A percentile compares a stretch with the other conserved stretches of the same genome.
phyloP scores from a whole-genome alignment of 2,888 invertebrate genomes.

The Phlogophora meticulosa region DNA sequence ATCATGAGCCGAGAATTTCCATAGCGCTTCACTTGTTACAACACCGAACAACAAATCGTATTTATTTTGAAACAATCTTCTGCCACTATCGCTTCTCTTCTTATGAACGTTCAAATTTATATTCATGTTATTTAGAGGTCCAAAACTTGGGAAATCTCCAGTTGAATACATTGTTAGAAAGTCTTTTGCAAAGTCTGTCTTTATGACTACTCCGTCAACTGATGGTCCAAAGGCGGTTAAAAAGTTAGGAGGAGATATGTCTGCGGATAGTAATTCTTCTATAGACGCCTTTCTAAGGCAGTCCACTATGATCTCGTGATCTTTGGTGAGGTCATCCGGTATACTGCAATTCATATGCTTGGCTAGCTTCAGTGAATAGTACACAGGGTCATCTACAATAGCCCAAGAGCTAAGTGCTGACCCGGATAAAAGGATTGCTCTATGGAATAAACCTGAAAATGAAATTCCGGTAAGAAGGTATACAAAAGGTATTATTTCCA shows the following conservation, averaged over 20 bases:
- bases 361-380: conserved; percentile 95
- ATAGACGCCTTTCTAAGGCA: conserved; percentile 95
- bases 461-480: conserved; percentile 33
- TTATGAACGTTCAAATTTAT: conserved; percentile 89
- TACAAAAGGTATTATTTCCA: conserved; percentile 44
- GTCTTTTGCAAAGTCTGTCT: conserved; percentile 96
- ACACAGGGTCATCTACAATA: conserved; percentile 96
- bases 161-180: conserved; percentile 93
- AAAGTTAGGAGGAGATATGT: conserved; percentile 95
- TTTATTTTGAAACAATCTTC: conserved; percentile 91
- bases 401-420: conserved; percentile 98
- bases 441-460: conserved; percentile 95
- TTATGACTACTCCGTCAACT: conserved; percentile 98
- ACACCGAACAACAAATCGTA: conserved; percentile 98
- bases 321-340: conserved; percentile 95
- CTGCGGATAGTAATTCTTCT: conserved; percentile 94
- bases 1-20: conserved; percentile 96
- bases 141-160: conserved; percentile 92
- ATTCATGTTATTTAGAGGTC: conserved; percentile 91
- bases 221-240: conserved; percentile 97
- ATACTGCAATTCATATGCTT: conserved; percentile 95
- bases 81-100: conserved; percentile 92
- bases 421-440: conserved; percentile 96
- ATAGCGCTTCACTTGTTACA: conserved; percentile 97
- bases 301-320: conserved; percentile 96